Evolutionary conservation across 2,797 vertebrate genomes (phyloP).

Genomic region (Propithecus perrieri): DNA sequence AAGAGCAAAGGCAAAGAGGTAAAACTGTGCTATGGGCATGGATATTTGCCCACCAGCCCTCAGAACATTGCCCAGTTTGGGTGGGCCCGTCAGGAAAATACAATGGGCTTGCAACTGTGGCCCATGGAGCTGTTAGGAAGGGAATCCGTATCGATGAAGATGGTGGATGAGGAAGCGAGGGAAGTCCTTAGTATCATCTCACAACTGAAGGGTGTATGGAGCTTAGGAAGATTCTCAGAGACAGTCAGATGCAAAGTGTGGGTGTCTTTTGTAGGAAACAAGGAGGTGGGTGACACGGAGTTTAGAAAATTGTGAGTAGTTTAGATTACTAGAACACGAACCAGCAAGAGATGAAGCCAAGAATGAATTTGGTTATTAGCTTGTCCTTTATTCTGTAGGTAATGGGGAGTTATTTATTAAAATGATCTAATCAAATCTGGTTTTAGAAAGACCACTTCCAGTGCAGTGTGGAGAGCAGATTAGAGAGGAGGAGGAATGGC

Average conservation of each 20-base stretch:
- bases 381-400: not conserved
- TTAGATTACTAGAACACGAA: not conserved
- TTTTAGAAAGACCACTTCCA: not conserved
- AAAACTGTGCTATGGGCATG: rapidly evolving
- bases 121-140: not conserved
- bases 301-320: not conserved
- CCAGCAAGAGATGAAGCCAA: not conserved
- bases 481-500: not conserved
- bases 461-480: not conserved
- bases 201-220: not conserved
- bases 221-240: not conserved
- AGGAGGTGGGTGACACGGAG: not conserved
- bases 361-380: not conserved
- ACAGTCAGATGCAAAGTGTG: not conserved
- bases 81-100: not conserved
- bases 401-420: not conserved
- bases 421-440: not conserved
- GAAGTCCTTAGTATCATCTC: not conserved
- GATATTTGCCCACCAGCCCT: not conserved
- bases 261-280: not conserved
- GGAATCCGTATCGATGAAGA: not conserved
- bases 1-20: not conserved
- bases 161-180: not conserved
- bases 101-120: not conserved
- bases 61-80: not conserved